phyloP scores from a whole-genome alignment of 2,888 invertebrate species.

The Linyphia triangularis region DNA sequence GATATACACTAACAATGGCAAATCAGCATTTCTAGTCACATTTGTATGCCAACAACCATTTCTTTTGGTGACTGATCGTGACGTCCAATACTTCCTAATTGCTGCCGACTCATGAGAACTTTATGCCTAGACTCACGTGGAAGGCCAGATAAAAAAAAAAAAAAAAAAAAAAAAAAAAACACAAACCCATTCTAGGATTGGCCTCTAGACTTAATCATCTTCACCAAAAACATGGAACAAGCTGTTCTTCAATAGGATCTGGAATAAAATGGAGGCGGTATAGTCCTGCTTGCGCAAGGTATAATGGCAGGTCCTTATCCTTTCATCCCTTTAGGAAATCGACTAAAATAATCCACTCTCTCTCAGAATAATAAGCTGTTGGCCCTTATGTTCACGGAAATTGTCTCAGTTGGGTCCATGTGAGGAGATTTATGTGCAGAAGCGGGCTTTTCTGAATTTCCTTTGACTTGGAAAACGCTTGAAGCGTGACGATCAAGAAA shows the following conservation, averaged over 20 bases:
- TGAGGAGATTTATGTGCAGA: conserved; percentile 20
- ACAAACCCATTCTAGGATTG: background rate
- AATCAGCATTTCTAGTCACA: too few relatives aligned
- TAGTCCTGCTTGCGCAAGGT: conserved; percentile 5
- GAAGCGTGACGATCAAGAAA: too few relatives aligned
- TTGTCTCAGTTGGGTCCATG: conserved; percentile 1
- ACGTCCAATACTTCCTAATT: too few relatives aligned
- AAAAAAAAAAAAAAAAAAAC: background rate
- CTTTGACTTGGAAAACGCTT: too few relatives aligned
- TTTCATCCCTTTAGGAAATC: background rate
- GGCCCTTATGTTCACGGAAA: conserved; percentile 26
- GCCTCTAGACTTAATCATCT: background rate
- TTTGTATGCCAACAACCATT: too few relatives aligned
- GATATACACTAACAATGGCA: too few relatives aligned
- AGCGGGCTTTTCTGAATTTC: too few relatives aligned
- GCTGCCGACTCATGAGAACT: too few relatives aligned
- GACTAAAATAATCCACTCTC: background rate
- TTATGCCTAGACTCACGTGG: too few relatives aligned
- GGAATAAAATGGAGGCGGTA: background rate
- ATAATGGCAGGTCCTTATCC: conserved; percentile 27
- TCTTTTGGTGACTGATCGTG: background rate
- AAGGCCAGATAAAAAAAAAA: background rate
- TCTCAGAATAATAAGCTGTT: conserved; percentile 32
- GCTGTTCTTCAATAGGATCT: background rate
- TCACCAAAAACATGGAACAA: too few relatives aligned